Conservation (phyloP, 2,888 invertebrate species). For the Caenorhabditis zanzibari region DNA sequence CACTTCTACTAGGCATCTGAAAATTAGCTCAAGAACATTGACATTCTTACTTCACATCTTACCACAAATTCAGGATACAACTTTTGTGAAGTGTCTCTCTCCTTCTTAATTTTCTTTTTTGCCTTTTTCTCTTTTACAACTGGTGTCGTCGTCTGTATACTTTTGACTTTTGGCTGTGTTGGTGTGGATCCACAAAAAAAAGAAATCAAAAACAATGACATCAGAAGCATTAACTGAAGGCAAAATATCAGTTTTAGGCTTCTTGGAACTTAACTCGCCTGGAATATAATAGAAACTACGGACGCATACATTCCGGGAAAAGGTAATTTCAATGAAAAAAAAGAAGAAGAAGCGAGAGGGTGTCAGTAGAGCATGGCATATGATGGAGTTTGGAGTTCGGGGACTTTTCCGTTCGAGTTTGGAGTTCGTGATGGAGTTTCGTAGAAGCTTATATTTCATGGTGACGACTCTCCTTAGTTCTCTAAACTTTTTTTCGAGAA, state of each 20-base stretch:
- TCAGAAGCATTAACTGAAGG: conserved; percentile 2
- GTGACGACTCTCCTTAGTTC: background rate
- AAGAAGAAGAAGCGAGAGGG: background rate
- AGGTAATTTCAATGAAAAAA: no score
- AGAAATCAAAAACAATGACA: background rate
- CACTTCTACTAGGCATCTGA: conserved; percentile 39
- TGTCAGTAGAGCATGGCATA: background rate
- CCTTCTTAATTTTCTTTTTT: conserved; percentile 1
- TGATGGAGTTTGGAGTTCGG: background rate
- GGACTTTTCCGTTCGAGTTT: background rate
- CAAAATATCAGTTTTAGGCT: background rate
- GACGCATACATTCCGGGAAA: background rate
- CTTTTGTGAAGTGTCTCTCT: background rate
- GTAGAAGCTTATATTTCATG: no score
- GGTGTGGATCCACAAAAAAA: background rate
- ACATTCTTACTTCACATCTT: background rate
- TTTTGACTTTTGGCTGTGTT: background rate
- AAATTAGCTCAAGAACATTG: background rate
- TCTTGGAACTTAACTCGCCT: background rate
- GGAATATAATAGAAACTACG: conserved; percentile 5
- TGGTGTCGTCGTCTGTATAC: background rate
- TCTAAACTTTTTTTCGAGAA: background rate
- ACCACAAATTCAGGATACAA: conserved; percentile 34
- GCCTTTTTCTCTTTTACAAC: background rate
- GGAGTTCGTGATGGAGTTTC: no score